Evolutionary conservation across 2,113 vertebrate species (phyloP).

Genomic region (Buteo buteo): DNA sequence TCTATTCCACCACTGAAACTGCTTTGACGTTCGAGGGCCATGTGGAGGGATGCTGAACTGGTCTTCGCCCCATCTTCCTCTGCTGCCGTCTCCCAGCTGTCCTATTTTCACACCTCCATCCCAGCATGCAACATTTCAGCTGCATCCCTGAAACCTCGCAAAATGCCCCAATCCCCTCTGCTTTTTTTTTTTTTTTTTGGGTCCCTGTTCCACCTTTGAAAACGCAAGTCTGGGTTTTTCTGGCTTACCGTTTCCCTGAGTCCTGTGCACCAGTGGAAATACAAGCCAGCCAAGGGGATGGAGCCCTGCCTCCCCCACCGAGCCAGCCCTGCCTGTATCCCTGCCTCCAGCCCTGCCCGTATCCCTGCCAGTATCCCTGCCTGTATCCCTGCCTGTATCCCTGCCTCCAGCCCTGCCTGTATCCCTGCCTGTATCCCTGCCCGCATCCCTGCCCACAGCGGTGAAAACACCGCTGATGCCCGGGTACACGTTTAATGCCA

Average conservation of each 20-base stretch:
- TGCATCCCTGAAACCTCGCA: neutral
- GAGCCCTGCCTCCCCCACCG: accelerated
- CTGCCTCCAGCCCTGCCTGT: neutral
- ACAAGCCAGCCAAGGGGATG: neutral
- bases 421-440: too few species aligned
- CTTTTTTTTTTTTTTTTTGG: too few species aligned
- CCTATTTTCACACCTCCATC: neutral
- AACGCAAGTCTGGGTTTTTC: neutral
- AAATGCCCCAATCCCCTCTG: neutral
- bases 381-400: neutral
- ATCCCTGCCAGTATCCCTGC: too few species aligned
- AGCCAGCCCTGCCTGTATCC: neutral
- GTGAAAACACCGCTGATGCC: neutral
- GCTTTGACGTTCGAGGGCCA: neutral
- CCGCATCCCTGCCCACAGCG: neutral
- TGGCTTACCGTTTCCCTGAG: accelerated
- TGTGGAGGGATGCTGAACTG: neutral
- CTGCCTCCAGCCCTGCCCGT: too few species aligned
- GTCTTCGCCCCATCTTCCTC: neutral
- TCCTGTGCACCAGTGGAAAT: too few species aligned
- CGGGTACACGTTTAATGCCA: neutral
- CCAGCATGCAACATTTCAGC: neutral
- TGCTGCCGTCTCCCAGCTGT: neutral
- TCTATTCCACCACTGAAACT: neutral
- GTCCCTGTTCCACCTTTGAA: accelerated